A percentile compares a stretch with the other conserved stretches of the same genome.
phyloP scores from a whole-genome alignment of 53 echinoderm and acorn worm genomes.

The Stichopus horrens region DNA sequence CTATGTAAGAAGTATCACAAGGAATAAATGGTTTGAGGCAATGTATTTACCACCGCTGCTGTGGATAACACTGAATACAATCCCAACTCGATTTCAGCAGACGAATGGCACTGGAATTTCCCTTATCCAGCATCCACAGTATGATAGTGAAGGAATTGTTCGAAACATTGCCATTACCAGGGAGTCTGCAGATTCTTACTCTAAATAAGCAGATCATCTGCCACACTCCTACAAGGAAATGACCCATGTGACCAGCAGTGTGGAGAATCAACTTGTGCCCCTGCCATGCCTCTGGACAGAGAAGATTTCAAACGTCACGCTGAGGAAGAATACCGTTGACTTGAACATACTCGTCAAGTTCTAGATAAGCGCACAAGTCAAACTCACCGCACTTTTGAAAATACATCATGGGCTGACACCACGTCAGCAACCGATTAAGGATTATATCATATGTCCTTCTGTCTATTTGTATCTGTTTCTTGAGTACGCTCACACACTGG shows the following conservation, averaged over 20 bases:
- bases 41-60: slow-evolving; percentile 55
- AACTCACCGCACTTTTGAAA: background rate
- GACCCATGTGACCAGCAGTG: background rate
- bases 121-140: slow-evolving; percentile 46
- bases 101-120: slow-evolving; percentile 56
- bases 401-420: slow-evolving; percentile 3
- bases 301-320: background rate
- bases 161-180: slow-evolving; percentile 40
- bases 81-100: slow-evolving; percentile 55
- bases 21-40: slow-evolving; percentile 36
- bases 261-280: slow-evolving; percentile 14
- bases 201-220: background rate
- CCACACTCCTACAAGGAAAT: slow-evolving; percentile 19
- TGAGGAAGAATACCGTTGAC: slow-evolving; percentile 11
- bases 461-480: slow-evolving; percentile 7
- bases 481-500: background rate
- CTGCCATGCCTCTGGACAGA: slow-evolving; percentile 19
- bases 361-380: slow-evolving; percentile 37
- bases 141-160: slow-evolving; percentile 41
- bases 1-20: slow-evolving; percentile 24
- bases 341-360: slow-evolving; percentile 40
- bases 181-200: slow-evolving; percentile 15
- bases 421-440: background rate
- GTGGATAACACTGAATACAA: slow-evolving; percentile 57
- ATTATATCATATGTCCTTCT: background rate